Base-by-base conservation (phyloP, 1,140 invertebrate genomes). In the Drosophila ercepeae region DNA sequence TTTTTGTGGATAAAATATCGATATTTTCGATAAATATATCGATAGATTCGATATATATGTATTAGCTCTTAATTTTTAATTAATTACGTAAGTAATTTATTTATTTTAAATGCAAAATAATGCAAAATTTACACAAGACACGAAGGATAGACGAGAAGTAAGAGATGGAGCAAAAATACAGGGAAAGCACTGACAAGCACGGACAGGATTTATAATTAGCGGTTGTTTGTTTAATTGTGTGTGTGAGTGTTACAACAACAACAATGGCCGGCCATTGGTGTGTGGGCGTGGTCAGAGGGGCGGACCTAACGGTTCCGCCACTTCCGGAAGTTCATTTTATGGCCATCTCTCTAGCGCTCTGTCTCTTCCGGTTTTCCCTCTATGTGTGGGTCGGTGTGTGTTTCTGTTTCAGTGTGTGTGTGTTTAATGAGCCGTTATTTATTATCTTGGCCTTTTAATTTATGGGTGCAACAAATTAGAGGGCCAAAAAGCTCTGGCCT, bases 381-480 rank as follows among this genome's bases (percentile, higher is more conserved):
- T 27, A 18, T 57, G 16, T 48, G 8, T 57, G 45, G 45, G 32
- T 36, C 13, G 39, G 19, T 57, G 13, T 51, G 36, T 16, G 11
- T 50, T 7, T 46, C 25, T 46, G 13, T 46, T 11, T 59, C n/a
- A n/a, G 58, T 54, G 39, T 32, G 44, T 55, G 34, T 42, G 55
- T 27, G 81, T 65, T 81, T 86, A 86, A 88, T 86, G 82, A 86
- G 82, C 73, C 81, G 52, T 81, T 86, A 86, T 86, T 86, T 86
- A 86, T 88, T 86, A 73, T 58, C 82, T 70, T 61, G 72, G 50
- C 68, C 61, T 74, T 74, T 86, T 81, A 86, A 86, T 86, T 88
- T 86, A 86, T 86, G 76, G 79, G 53, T 72, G 53, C 81, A 86
- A 86, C 79, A 86, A 84, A 84, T 86, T 86, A 84, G 79, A 76